Conservation (phyloP, 1,140 invertebrate genomes). For the Psilanteris sp. region DNA sequence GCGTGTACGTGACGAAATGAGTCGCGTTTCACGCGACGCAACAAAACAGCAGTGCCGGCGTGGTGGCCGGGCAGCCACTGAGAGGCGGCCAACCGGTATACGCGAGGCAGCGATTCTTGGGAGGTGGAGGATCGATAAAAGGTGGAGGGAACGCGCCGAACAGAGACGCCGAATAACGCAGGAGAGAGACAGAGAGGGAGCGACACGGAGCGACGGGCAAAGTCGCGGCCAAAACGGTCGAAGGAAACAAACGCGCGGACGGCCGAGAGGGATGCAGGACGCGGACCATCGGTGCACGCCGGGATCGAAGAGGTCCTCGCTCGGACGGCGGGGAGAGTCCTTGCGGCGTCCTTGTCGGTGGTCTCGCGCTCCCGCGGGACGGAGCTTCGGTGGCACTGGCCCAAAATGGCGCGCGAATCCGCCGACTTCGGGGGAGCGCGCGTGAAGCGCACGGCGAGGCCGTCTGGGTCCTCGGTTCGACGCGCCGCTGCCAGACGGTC, state of each 20-base stretch:
- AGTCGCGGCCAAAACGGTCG: conserved; percentile 25
- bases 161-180: conserved; percentile 49
- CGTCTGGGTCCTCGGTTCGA: too few relatives aligned
- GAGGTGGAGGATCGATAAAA: conserved; percentile 76
- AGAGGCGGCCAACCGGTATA: conserved; percentile 66
- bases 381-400: conserved; percentile 20
- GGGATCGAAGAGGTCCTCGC: too few relatives aligned
- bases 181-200: conserved; percentile 59
- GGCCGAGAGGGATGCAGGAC: background rate
- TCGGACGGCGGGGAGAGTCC: background rate
- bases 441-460: too few relatives aligned
- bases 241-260: conserved; percentile 2
- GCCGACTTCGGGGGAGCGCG: too few relatives aligned
- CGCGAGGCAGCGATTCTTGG: conserved; percentile 55
- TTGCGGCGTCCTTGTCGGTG: conserved; percentile 7
- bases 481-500: too few relatives aligned
- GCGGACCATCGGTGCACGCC: background rate
- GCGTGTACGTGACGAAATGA: conserved; percentile 44
- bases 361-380: conserved; percentile 22
- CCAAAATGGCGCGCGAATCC: conserved; percentile 38
- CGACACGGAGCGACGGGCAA: conserved; percentile 49
- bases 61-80: conserved; percentile 78
- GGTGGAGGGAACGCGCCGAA: conserved; percentile 66
- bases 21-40: conserved; percentile 35
- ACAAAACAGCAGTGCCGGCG: conserved; percentile 73